Evolutionary conservation across 2,113 vertebrate species (phyloP).

Genomic region (Phodopus roborovskii): DNA sequence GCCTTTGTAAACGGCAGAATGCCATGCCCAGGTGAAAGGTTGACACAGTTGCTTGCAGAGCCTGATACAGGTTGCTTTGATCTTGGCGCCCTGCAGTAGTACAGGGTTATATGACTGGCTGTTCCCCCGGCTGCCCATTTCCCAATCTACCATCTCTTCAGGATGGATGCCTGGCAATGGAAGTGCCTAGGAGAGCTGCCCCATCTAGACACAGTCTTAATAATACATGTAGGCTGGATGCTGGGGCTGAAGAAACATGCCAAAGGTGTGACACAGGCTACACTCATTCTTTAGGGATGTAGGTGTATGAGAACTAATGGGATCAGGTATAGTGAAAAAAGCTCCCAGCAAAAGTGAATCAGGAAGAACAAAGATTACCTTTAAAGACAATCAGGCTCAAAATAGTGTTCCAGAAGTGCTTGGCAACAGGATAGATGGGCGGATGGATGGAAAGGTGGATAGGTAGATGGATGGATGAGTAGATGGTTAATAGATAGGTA

Average conservation of each 20-base stretch:
- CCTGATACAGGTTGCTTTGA: conserved; percentile 53
- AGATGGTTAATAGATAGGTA: too few relatives aligned
- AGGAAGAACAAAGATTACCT: neutral
- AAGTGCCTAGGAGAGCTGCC: neutral
- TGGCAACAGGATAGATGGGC: neutral
- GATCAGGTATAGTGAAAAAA: neutral
- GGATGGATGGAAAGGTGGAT: neutral
- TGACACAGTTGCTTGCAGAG: neutral
- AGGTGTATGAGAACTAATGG: neutral
- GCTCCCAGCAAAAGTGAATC: neutral
- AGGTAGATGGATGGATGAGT: neutral
- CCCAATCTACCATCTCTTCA: neutral
- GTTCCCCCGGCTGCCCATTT: neutral
- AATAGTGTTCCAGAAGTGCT: neutral
- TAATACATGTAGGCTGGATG: neutral
- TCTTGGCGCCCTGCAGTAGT: neutral
- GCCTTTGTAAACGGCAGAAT: conserved; percentile 34
- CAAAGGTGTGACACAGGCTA: neutral
- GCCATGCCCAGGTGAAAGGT: conserved; percentile 46
- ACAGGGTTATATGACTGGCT: conserved; percentile 41
- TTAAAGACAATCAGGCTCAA: neutral
- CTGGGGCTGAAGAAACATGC: neutral
- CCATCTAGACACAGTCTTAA: neutral
- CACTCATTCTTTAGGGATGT: neutral
- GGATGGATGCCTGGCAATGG: conserved; percentile 48